Base-by-base conservation (phyloP, 2,797 vertebrate species). In the Tarsius wallacei region DNA sequence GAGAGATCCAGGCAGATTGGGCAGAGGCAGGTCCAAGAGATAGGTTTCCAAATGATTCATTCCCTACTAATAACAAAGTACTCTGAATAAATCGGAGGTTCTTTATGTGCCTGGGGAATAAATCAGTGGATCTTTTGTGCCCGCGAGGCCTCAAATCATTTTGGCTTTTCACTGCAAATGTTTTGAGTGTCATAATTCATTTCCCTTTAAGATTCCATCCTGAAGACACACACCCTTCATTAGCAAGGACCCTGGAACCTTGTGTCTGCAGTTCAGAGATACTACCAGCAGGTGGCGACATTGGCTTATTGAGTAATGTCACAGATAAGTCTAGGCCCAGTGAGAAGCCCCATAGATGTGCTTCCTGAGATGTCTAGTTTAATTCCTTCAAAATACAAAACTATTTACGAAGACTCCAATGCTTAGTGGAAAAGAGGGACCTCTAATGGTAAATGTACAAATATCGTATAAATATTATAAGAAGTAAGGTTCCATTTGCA, bases 191-290 rank as follows among this genome's bases (percentile, higher is more conserved):
- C 21, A 33, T 57, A 17, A 89, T 76, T 77, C 17, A 9, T 80
- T 42, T 95, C 24, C 17, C 24, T 91, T 17, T 51, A 76, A 77
- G 53, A 71, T 17, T 31, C 16, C 49, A 84, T 49, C 19, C 24
- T 47, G 57, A 19, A 63, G 55, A 2, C 0, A 17, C 21, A 16
- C 4, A 59, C 33, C 17, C 19, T 66, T 80, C 47, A 73, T 36
- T 68, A 66, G n/a, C 22, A 73, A 82, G 71, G 95, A 82, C 96
- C 92, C 63, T 95, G 97, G 97, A 97, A 94, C 94, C 81, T 70
- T 92, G 97, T 97, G n/a, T 71, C 98, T 96, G 91, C 51, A 96
- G 90, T 95, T 97, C 7, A 84, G 26, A 68, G 68, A 80, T 85
- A 4, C 2, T 28, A 92, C 91, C 96, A 97, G 94, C 73, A 97